Conservation (phyloP, 2,113 vertebrate genomes). For the Lonchura striata region DNA sequence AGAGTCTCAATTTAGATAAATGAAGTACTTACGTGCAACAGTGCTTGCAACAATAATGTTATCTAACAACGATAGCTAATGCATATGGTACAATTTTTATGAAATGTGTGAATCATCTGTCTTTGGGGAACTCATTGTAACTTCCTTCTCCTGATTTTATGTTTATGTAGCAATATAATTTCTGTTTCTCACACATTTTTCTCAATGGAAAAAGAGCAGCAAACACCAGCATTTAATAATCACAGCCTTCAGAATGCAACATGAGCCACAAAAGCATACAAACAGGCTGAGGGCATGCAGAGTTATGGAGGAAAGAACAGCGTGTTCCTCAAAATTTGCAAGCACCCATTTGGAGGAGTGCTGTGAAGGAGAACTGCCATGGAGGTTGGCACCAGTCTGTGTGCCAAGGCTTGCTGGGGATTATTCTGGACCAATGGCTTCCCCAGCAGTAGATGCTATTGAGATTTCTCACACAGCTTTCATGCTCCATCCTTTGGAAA, state of each 20-base stretch:
- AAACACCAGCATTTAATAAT: slow-evolving; percentile 2
- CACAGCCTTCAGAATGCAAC: neutral
- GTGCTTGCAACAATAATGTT: slow-evolving; percentile 36
- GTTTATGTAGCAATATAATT: slow-evolving; percentile 31
- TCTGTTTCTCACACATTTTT: slow-evolving; percentile 1
- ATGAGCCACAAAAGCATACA: neutral
- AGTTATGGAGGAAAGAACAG: neutral
- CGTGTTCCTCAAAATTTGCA: neutral
- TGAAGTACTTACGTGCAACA: slow-evolving; percentile 17
- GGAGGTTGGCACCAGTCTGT: neutral
- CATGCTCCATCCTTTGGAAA: neutral
- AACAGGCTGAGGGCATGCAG: neutral
- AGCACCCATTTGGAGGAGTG: neutral
- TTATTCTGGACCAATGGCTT: slow-evolving; percentile 14
- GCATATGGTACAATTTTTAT: slow-evolving; percentile 16
- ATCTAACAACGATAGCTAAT: slow-evolving; percentile 8
- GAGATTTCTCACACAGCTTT: slow-evolving; percentile 29
- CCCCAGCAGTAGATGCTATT: slow-evolving; percentile 36
- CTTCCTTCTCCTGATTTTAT: slow-evolving; percentile 7
- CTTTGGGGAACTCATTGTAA: neutral
- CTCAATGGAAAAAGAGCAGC: neutral
- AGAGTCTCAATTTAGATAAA: slow-evolving; percentile 40
- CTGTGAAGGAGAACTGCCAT: neutral
- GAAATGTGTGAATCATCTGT: slow-evolving; percentile 54
- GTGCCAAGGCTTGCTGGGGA: neutral